Evolutionary conservation across 2,797 vertebrate genomes (phyloP).

Genomic region (Acanthiza pusilla): DNA sequence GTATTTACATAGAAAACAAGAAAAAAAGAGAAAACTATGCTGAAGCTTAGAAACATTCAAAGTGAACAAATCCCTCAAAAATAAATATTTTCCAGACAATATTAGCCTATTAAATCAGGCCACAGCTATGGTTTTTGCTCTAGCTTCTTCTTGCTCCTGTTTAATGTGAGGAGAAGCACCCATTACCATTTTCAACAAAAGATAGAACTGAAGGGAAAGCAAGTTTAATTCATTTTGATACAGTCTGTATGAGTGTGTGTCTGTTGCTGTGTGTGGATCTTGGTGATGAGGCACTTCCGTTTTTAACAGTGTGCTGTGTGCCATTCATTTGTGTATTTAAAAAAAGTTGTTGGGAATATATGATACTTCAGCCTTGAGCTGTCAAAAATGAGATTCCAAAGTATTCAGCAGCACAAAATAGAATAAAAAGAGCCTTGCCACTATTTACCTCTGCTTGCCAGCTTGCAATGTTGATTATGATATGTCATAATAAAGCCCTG

Average conservation of each 20-base stretch:
- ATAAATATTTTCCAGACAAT: not conserved
- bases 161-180: not conserved
- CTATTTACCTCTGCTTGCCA: slow-evolving; percentile 8
- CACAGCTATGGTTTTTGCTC: not conserved
- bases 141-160: not conserved
- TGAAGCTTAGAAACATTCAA: not conserved
- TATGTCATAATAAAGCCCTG: slow-evolving; percentile 5
- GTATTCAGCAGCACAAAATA: slow-evolving; percentile 21
- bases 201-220: not conserved
- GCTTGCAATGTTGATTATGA: slow-evolving; percentile 17
- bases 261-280: not conserved
- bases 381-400: slow-evolving; percentile 21
- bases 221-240: not conserved
- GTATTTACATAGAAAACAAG: not conserved
- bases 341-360: not conserved
- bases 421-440: not conserved
- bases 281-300: not conserved
- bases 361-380: not conserved
- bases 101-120: not conserved
- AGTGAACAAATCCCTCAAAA: not conserved
- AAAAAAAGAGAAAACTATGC: not conserved
- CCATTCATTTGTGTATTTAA: slow-evolving; percentile 15
- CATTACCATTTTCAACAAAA: not conserved
- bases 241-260: not conserved
- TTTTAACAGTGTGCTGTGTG: not conserved